Evolutionary conservation across 2,113 vertebrate species (phyloP).

Genomic region (Delphinapterus leucas): DNA sequence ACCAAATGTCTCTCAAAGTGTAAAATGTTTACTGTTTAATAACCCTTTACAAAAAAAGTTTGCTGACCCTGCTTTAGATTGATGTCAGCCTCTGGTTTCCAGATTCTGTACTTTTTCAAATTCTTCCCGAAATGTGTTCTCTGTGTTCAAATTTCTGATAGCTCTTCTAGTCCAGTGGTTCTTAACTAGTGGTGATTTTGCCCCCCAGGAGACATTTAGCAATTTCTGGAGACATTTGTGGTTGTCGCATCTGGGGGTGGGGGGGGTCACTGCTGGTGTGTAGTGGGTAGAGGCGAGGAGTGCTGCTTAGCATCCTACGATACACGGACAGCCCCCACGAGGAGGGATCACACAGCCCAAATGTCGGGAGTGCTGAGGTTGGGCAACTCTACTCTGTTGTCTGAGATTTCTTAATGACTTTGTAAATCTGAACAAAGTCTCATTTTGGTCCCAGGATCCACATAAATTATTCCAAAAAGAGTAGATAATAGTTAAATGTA

Average conservation of each 20-base stretch:
- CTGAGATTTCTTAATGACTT: background rate
- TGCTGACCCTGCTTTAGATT: background rate
- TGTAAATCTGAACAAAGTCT: background rate
- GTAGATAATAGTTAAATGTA: background rate
- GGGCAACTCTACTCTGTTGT: background rate
- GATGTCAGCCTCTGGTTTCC: background rate
- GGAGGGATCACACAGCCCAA: background rate
- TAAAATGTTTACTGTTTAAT: background rate
- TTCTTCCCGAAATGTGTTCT: background rate
- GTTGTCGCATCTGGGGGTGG: background rate
- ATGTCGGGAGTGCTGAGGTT: background rate
- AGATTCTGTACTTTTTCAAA: background rate
- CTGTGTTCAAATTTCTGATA: background rate
- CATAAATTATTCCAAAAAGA: background rate
- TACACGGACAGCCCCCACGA: too few relatives aligned
- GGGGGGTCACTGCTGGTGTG: background rate
- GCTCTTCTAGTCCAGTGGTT: background rate
- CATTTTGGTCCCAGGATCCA: background rate
- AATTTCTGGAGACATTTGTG: background rate
- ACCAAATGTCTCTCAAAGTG: background rate
- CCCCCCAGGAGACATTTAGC: too few relatives aligned
- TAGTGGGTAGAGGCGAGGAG: background rate
- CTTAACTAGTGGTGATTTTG: background rate
- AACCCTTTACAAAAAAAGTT: background rate
- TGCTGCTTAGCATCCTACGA: background rate